Evolutionary conservation across 2,113 vertebrate genomes (phyloP).

Genomic region (Sylvilagus bachmani): DNA sequence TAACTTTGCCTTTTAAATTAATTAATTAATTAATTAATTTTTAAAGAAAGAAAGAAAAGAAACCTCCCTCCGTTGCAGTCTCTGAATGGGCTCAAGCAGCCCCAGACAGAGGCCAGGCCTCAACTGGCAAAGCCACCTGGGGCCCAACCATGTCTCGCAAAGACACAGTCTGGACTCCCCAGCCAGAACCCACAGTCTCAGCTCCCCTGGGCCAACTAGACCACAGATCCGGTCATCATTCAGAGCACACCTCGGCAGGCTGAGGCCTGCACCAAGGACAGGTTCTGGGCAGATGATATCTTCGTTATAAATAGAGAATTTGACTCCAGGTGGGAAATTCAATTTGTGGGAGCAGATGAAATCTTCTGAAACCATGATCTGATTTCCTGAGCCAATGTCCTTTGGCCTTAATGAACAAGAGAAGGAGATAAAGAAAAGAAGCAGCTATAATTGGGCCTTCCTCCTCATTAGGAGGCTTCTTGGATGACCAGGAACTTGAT

Average conservation of each 20-base stretch:
- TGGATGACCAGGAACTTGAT: slow-evolving; percentile 76
- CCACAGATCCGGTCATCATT: slow-evolving; percentile 63
- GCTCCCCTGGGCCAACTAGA: neutral
- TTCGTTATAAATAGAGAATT: slow-evolving; percentile 80
- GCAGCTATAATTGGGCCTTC: slow-evolving; percentile 81
- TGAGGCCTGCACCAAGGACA: slow-evolving; percentile 68
- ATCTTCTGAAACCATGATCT: slow-evolving; percentile 74
- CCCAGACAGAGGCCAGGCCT: neutral
- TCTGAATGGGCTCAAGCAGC: neutral
- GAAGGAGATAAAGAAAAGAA: slow-evolving; percentile 78
- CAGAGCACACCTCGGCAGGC: slow-evolving; percentile 65
- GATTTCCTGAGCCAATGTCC: slow-evolving; percentile 80
- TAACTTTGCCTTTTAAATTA: no score
- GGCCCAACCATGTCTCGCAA: neutral
- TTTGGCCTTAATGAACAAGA: slow-evolving; percentile 82
- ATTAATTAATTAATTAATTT: no score
- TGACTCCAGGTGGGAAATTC: slow-evolving; percentile 83
- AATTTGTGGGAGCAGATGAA: slow-evolving; percentile 79
- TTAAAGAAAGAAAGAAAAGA: no score
- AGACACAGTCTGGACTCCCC: neutral
- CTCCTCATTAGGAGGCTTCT: slow-evolving; percentile 77
- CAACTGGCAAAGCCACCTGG: slow-evolving; percentile 1
- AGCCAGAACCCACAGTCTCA: neutral
- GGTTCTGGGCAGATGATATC: slow-evolving; percentile 79
- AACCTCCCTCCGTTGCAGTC: neutral